Percentiles rank a stretch among this genome's conserved stretches.
Conservation (phyloP, 2,113 vertebrate species). For the Camelus bactrianus region DNA sequence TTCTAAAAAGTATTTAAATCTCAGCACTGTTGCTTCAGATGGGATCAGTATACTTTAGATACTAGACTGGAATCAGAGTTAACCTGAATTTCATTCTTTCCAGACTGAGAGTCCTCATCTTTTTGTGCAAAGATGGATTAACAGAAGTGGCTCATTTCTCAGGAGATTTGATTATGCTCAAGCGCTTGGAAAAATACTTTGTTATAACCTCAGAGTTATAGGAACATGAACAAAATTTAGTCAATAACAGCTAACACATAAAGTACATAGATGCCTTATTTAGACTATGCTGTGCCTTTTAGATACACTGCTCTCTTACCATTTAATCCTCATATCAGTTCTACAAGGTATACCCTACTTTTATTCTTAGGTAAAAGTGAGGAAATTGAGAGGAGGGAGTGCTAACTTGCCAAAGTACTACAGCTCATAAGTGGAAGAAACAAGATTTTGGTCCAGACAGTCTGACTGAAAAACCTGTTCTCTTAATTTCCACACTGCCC, state of each 20-base stretch:
- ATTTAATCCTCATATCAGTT: background rate
- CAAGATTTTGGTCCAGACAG: background rate
- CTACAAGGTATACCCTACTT: background rate
- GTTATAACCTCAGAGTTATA: conserved; percentile 5
- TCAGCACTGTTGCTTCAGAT: conserved; percentile 34
- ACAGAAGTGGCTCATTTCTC: conserved; percentile 4
- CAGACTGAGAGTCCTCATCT: background rate
- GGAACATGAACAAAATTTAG: background rate
- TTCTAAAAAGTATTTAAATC: conserved; percentile 50
- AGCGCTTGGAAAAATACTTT: background rate
- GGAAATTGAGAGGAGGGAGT: background rate
- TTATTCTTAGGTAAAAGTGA: background rate
- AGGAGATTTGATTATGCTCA: conserved; percentile 12
- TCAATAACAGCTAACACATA: background rate
- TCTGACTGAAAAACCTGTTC: background rate
- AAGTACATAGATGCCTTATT: background rate
- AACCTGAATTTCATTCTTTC: conserved; percentile 11
- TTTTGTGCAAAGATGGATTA: background rate
- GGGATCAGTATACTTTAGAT: conserved; percentile 53
- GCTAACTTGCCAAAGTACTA: background rate
- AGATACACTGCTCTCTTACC: background rate
- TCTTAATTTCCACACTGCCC: background rate
- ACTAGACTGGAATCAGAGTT: conserved; percentile 22
- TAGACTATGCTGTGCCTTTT: background rate
- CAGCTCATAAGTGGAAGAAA: background rate